These are phyloP conservation scores for Lipophrys pholis DNA, from an alignment of 2,113 vertebrate genomes.

Conservation along the genomic window DNA sequence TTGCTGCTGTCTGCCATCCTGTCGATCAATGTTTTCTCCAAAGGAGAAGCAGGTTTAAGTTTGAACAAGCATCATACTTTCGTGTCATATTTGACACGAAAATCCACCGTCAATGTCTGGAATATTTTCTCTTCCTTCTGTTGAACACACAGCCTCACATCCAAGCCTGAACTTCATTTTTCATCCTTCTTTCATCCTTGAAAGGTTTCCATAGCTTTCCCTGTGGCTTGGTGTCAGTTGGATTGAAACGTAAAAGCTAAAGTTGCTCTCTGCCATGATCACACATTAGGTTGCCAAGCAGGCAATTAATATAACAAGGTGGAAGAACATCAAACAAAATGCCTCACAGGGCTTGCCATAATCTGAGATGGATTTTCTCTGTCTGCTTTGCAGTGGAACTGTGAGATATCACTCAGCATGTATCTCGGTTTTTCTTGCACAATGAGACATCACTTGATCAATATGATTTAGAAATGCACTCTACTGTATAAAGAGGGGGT, in stretches of 20 bases:
- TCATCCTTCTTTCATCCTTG: conserved; percentile 40
- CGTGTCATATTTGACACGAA: conserved; percentile 38
- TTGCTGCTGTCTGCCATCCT: neutral
- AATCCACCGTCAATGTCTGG: conserved; percentile 30
- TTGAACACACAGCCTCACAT: conserved; percentile 16
- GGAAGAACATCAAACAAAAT: conserved; percentile 55
- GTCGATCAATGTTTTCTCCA: conserved; percentile 9
- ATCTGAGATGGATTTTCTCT: conserved; percentile 49
- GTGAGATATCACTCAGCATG: conserved; percentile 41
- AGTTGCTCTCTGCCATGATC: conserved; percentile 10
- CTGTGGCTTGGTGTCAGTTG: conserved; percentile 47
- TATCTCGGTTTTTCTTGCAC: conserved; percentile 45
- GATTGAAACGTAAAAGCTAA: conserved; percentile 25
- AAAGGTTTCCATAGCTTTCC: conserved; percentile 44
- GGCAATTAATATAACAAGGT: conserved; percentile 59
- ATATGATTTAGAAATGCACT: conserved; percentile 58
- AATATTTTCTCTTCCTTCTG: conserved; percentile 16
- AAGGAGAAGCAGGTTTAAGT: neutral
- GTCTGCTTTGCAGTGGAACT: conserved; percentile 45
- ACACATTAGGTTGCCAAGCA: conserved; percentile 57
- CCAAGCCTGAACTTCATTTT: conserved; percentile 24
- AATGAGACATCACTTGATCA: conserved; percentile 65
- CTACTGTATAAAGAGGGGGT: too few species aligned
- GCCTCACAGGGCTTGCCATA: conserved; percentile 45
- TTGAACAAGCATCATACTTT: conserved; percentile 19